Percentiles rank a stretch among this genome's conserved stretches.
These are phyloP conservation scores for Caenorhabditis elegans DNA, from an alignment of 1,140 invertebrate species.

Conservation along the genomic window DNA sequence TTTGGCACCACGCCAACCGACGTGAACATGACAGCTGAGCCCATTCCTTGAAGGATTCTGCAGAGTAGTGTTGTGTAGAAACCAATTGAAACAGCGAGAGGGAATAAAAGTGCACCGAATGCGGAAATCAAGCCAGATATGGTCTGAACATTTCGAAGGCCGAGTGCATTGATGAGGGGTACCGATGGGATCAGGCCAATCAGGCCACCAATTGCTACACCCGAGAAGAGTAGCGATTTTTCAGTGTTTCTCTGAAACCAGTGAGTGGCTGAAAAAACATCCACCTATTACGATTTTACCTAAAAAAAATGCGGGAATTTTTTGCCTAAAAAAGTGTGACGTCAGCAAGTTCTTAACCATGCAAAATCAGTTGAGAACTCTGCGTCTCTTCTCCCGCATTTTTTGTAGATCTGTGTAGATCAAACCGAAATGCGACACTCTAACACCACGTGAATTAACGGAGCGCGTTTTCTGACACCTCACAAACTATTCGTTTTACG, in stretches of 20 bases:
- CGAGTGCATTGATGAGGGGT: background rate
- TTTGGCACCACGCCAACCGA: slow-evolving; percentile 23
- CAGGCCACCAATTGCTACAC: slow-evolving; percentile 32
- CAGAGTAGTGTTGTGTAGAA: slow-evolving; percentile 31
- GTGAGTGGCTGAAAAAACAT: background rate
- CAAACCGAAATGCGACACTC: too few relatives aligned
- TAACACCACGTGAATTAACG: too few relatives aligned
- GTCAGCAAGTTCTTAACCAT: too few relatives aligned
- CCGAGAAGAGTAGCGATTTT: slow-evolving; percentile 39
- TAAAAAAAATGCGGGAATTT: too few relatives aligned
- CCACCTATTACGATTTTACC: too few relatives aligned
- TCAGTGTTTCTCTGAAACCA: slow-evolving; percentile 13
- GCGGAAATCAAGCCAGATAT: background rate
- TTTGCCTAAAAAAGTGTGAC: too few relatives aligned
- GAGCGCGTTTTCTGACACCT: too few relatives aligned
- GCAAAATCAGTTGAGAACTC: too few relatives aligned
- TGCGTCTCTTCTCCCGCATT: too few relatives aligned
- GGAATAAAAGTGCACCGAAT: slow-evolving; percentile 30
- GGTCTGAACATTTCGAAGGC: background rate
- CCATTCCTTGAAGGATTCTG: slow-evolving; percentile 36
- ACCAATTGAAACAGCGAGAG: slow-evolving; percentile 25
- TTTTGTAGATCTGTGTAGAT: too few relatives aligned
- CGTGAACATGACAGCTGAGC: slow-evolving; percentile 26
- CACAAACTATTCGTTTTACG: too few relatives aligned
- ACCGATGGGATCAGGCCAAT: background rate